phyloP scores from a whole-genome alignment of 2,113 vertebrate species.

The Neolamprologus modestus region DNA sequence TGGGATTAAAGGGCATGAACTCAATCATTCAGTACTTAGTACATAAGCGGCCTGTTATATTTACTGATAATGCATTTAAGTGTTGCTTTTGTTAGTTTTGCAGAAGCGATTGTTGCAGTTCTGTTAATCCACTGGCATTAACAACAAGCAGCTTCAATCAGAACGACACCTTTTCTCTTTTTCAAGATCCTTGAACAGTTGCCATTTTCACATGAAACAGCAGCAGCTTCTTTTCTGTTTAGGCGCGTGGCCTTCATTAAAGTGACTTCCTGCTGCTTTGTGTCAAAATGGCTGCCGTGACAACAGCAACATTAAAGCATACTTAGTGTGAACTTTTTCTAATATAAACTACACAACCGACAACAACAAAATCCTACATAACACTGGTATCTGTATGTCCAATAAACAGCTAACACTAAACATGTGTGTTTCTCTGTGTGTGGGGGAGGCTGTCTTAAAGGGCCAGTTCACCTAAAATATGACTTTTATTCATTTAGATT shows the following conservation, averaged over 20 bases:
- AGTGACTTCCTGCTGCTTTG: neutral
- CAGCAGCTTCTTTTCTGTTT: neutral
- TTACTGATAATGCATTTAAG: neutral
- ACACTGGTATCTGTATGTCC: neutral
- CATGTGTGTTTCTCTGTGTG: neutral
- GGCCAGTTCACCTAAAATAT: neutral
- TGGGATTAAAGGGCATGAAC: neutral
- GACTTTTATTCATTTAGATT: neutral
- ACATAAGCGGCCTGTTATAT: neutral
- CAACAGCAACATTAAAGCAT: neutral
- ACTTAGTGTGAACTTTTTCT: neutral
- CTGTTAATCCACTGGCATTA: neutral
- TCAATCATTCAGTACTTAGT: neutral
- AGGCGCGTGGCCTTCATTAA: neutral
- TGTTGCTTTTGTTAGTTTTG: neutral
- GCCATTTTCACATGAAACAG: neutral
- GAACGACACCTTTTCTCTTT: neutral
- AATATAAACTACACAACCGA: neutral
- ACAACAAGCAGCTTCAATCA: neutral
- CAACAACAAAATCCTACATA: neutral
- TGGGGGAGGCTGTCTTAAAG: neutral
- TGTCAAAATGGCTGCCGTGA: neutral
- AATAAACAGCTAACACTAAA: neutral
- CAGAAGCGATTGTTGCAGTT: neutral
- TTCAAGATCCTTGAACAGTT: neutral